Evolutionary conservation across 2,113 vertebrate genomes (phyloP).

Genomic region (Eudorcas thomsonii): DNA sequence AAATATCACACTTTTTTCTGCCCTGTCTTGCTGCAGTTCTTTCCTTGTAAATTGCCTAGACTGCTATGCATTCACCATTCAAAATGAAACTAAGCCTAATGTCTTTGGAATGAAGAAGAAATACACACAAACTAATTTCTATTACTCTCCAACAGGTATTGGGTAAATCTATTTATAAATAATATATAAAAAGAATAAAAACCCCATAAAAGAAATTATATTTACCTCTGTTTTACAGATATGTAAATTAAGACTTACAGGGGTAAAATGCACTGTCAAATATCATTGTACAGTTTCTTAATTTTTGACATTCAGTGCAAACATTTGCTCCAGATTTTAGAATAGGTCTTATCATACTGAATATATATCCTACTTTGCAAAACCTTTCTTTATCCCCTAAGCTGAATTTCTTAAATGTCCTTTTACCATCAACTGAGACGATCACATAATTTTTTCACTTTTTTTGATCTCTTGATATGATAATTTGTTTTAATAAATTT

Average conservation of each 20-base stretch:
- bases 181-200: background rate
- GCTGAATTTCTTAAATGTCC: slow-evolving; percentile 5
- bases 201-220: background rate
- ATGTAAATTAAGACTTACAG: background rate
- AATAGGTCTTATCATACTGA: background rate
- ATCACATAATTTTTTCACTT: slow-evolving; percentile 13
- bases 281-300: background rate
- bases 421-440: background rate
- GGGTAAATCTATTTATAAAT: background rate
- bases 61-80: background rate
- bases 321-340: background rate
- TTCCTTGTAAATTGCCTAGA: background rate
- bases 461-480: slow-evolving; percentile 26
- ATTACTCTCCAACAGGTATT: background rate
- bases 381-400: background rate
- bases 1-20: background rate
- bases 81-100: background rate
- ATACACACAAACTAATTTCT: background rate
- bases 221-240: background rate
- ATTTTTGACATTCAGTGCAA: slow-evolving; percentile 21
- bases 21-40: background rate
- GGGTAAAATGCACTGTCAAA: background rate
- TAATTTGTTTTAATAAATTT: slow-evolving; percentile 50
- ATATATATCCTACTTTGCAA: background rate
- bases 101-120: background rate